These are phyloP conservation scores for Lordiphosa mommai DNA, from an alignment of 1,140 invertebrate species.

Conservation along the genomic window DNA sequence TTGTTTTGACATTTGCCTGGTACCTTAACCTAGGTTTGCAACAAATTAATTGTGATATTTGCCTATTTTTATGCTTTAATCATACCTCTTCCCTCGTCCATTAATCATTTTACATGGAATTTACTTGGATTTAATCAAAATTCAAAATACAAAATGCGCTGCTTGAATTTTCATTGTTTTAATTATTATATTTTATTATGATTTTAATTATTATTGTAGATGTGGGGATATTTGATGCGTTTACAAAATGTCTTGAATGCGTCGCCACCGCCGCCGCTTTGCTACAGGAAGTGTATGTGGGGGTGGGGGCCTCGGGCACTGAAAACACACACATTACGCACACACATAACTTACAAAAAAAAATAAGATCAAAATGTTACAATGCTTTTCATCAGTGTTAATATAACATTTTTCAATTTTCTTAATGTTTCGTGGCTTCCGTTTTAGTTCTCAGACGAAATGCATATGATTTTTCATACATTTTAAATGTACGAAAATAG, in stretches of 20 bases:
- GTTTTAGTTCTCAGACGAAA: conserved; percentile 25
- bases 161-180: neutral
- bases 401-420: too few relatives aligned
- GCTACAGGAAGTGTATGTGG: too few relatives aligned
- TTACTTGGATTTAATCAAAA: neutral
- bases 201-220: conserved; percentile 9
- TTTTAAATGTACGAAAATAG: conserved; percentile 59
- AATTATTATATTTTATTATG: conserved; percentile 20
- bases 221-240: conserved; percentile 43
- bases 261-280: neutral
- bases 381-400: conserved; percentile 19
- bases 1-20: too few relatives aligned
- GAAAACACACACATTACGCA: conserved; percentile 3
- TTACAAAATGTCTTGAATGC: conserved; percentile 53
- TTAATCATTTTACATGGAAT: too few relatives aligned
- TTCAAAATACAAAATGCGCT: neutral
- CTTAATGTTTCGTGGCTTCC: too few relatives aligned
- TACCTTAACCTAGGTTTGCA: too few relatives aligned
- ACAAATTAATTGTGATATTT: too few relatives aligned
- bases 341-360: neutral
- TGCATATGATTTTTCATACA: conserved; percentile 52
- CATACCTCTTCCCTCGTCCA: too few relatives aligned
- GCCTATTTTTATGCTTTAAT: too few relatives aligned
- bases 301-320: neutral
- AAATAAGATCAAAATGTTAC: conserved; percentile 25